Evolutionary conservation across 2,113 vertebrate species (phyloP), one percentile per base, ranked within the genome.

Genomic region (Potamarius usumacintae): DNA sequence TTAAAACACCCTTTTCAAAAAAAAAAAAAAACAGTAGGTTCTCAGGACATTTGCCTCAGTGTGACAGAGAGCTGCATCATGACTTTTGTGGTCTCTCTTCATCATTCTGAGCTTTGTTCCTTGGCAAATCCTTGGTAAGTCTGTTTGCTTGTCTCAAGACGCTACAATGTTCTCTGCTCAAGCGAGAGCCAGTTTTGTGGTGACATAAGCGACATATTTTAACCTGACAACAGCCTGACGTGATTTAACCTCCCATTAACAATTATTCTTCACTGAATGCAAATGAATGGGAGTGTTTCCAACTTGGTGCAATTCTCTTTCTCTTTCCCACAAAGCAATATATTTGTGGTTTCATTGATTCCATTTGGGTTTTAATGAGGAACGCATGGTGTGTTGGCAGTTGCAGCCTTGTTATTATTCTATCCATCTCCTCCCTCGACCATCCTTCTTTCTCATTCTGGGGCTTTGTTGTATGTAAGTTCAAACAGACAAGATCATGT

Each of bases 301-400:
- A 92, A 86, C 65, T 57, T 20, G 22, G 76, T 65, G 83, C 62
- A 60, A 20, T 58, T 77, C 57, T 72, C 57, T 20, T 58, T 84
- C 77, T 22, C 27, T 74, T 88, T 89, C 87, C 60, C 6, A 30
- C 57, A 86, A 89, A 90, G 69, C 58, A 82, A 91, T 78, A 90
- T 88, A 88, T 89, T 84, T 88, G 86, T 90, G 91, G 89, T 91
- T 92, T 93, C 88, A 90, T 69, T 86, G 90, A 93, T 92, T 91
- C 88, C 87, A 90, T 89, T 85, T 90, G 89, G 89, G 88, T 89
- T 92, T 89, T 94, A 93, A 94, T 91, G 89, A 94, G 86, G 83
- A 93, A 93, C 91, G 88, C 92, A 94, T 93, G 92, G 89, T 89
- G 86, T 86, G 88, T 87, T 71, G 88, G 85, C 84, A 88, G 78